Evolutionary conservation across 2,888 invertebrate species (phyloP).

Genomic region (Archips crataeganus): DNA sequence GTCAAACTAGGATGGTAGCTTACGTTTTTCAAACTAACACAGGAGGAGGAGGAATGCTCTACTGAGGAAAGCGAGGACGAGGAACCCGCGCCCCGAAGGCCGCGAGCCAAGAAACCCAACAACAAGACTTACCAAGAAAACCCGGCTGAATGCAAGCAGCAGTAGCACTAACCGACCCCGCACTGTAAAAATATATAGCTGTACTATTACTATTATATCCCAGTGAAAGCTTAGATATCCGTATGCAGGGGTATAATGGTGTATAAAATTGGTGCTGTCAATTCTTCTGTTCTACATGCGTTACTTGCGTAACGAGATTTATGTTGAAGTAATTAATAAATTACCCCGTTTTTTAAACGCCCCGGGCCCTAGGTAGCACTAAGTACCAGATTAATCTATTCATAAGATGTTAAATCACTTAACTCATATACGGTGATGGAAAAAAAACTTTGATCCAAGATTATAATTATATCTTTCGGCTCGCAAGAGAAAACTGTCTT

Average conservation of each 20-base stretch:
- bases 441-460: no score
- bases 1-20: neutral
- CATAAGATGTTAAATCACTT: no score
- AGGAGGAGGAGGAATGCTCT: constrained; percentile 83
- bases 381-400: no score
- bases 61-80: constrained; percentile 88
- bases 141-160: constrained; percentile 90
- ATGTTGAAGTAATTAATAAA: no score
- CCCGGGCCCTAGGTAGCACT: no score
- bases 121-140: constrained; percentile 61
- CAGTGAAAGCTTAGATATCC: constrained; percentile 2
- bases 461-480: no score
- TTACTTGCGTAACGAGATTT: neutral
- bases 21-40: constrained; percentile 38
- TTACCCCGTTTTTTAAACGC: neutral
- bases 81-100: constrained; percentile 76
- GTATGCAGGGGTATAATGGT: constrained; percentile 6
- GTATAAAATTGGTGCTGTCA: constrained; percentile 37
- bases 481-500: no score
- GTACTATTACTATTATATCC: constrained; percentile 11
- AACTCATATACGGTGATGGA: no score
- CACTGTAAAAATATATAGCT: constrained; percentile 7
- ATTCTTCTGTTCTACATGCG: constrained; percentile 31
- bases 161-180: constrained; percentile 74
- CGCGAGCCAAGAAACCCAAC: constrained; percentile 67